Conservation (phyloP, 1,140 invertebrate species). For the Halesus radiatus region DNA sequence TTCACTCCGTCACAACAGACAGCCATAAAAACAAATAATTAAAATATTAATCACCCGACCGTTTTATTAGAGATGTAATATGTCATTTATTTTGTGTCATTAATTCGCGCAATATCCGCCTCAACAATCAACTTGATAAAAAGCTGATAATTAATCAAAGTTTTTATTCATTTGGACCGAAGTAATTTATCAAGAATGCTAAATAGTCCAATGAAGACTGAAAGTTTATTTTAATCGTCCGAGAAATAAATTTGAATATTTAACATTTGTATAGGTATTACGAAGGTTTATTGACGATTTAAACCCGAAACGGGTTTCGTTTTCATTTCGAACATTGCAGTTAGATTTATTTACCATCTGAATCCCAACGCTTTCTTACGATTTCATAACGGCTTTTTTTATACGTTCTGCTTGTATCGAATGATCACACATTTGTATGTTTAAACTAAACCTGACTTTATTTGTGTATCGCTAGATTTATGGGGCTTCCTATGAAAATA, state of each 20-base stretch:
- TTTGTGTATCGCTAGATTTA: slow-evolving; percentile 11
- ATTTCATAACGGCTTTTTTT: slow-evolving; percentile 19
- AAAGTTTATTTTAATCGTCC: slow-evolving; percentile 20
- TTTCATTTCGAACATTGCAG: slow-evolving; percentile 5
- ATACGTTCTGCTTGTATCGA: neutral
- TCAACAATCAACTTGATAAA: slow-evolving; percentile 18
- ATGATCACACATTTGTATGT: neutral
- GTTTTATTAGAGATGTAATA: slow-evolving; percentile 36
- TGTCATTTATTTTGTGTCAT: slow-evolving; percentile 27
- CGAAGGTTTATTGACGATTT: neutral
- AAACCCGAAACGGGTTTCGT: slow-evolving; percentile 18
- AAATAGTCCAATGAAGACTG: slow-evolving; percentile 24
- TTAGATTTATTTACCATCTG: neutral
- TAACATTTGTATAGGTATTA: neutral
- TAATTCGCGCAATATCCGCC: slow-evolving; percentile 28
- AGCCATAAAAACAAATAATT: slow-evolving; percentile 30
- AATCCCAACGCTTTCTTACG: slow-evolving; percentile 15
- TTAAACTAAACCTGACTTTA: neutral
- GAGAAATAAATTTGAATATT: slow-evolving; percentile 13
- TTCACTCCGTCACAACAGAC: slow-evolving; percentile 26
- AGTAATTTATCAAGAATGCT: slow-evolving; percentile 18
- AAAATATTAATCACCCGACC: slow-evolving; percentile 34
- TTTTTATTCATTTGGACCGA: slow-evolving; percentile 3
- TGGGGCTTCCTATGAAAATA: slow-evolving; percentile 13
- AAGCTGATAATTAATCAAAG: slow-evolving; percentile 26